These are phyloP conservation scores for Loris lydekkerianus DNA, from an alignment of 2,797 vertebrate genomes.

Conservation along the genomic window DNA sequence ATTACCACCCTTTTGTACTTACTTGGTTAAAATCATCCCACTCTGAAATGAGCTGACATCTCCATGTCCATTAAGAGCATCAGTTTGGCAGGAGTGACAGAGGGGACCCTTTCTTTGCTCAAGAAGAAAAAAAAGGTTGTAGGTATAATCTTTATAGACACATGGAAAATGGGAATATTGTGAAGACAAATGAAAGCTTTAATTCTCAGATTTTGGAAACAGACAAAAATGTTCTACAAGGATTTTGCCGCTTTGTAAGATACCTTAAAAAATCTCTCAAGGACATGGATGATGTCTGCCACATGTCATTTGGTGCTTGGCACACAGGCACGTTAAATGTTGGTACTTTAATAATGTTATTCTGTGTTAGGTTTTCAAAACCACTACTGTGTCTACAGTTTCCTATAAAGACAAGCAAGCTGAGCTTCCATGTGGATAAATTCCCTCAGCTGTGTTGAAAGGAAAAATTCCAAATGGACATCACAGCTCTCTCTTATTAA, in stretches of 20 bases:
- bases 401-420: background rate
- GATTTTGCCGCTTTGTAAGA: background rate
- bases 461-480: constrained; percentile 1
- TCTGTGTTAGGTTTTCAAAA: background rate
- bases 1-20: background rate
- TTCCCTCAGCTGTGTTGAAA: background rate
- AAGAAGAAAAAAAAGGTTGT: background rate
- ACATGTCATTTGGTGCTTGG: background rate
- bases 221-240: background rate
- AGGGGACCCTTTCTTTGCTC: background rate
- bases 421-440: background rate
- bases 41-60: background rate
- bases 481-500: background rate
- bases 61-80: background rate
- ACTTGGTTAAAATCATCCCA: background rate
- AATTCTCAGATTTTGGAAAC: background rate
- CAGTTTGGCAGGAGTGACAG: background rate
- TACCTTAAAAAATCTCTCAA: background rate
- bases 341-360: background rate
- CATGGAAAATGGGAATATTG: background rate
- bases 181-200: constrained; percentile 39
- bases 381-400: background rate
- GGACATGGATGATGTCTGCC: background rate
- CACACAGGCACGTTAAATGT: background rate
- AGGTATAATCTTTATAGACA: constrained; percentile 33